These are phyloP conservation scores for Reinhardtius hippoglossoides DNA, from an alignment of 2,113 vertebrate genomes.

Conservation along the genomic window DNA sequence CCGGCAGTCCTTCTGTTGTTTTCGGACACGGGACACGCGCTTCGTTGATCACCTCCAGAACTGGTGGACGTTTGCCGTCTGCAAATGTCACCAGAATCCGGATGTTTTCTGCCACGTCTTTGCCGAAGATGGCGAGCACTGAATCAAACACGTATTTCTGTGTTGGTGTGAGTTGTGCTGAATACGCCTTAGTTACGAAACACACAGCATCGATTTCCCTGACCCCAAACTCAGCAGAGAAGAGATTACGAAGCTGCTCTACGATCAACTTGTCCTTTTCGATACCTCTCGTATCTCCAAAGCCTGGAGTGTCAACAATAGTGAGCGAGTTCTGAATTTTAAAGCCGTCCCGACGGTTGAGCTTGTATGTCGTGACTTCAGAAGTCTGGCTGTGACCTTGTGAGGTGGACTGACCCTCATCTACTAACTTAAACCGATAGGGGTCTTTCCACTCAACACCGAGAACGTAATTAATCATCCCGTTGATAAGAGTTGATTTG, in stretches of 20 bases:
- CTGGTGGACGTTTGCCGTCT: constrained; percentile 51
- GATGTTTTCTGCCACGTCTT: constrained; percentile 55
- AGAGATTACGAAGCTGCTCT: constrained; percentile 33
- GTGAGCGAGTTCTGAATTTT: constrained; percentile 58
- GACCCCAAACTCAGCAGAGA: constrained; percentile 3
- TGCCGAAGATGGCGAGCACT: constrained; percentile 43
- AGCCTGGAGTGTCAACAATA: constrained; percentile 64
- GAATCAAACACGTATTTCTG: constrained; percentile 51
- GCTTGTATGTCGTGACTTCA: constrained; percentile 52
- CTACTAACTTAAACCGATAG: constrained; percentile 16
- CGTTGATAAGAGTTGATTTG: constrained; percentile 50
- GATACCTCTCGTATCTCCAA: constrained; percentile 56
- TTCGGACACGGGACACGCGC: constrained; percentile 57
- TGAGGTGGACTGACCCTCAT: constrained; percentile 26
- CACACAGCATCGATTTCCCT: constrained; percentile 43
- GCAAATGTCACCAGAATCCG: constrained; percentile 53
- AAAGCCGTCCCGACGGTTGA: constrained; percentile 60
- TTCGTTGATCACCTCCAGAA: constrained; percentile 51
- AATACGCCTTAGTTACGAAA: constrained; percentile 43
- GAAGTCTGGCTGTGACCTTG: constrained; percentile 27
- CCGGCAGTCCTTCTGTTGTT: constrained; percentile 16
- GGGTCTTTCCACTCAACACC: constrained; percentile 30
- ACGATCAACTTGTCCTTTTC: constrained; percentile 21
- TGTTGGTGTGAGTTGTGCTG: constrained; percentile 37
- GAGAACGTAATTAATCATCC: constrained; percentile 53